Evolutionary conservation across 2,888 invertebrate species (phyloP).

Genomic region (Trichogramma evanescens): DNA sequence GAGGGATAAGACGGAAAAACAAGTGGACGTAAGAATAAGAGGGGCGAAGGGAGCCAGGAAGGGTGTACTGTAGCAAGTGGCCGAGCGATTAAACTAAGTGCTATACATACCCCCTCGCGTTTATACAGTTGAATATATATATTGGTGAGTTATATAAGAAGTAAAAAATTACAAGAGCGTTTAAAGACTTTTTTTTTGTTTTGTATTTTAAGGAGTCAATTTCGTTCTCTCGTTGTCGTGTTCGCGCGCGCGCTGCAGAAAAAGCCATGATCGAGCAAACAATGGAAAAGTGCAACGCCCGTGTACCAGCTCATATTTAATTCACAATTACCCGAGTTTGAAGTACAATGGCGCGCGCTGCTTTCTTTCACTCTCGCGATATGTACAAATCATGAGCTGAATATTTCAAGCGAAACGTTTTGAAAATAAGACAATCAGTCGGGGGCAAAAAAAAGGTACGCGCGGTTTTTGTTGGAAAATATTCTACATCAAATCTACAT

Average conservation of each 20-base stretch:
- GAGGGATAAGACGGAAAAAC: slow-evolving; percentile 45
- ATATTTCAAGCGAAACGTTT: background rate
- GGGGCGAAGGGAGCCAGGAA: slow-evolving; percentile 22
- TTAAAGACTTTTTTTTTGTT: slow-evolving; percentile 11
- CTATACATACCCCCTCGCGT: slow-evolving; percentile 27
- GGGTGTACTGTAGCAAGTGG: slow-evolving; percentile 20
- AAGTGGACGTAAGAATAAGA: slow-evolving; percentile 40
- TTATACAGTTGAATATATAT: slow-evolving; percentile 31
- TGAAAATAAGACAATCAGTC: background rate
- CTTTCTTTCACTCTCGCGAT: background rate
- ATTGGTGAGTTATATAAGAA: slow-evolving; percentile 40
- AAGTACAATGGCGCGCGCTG: slow-evolving; percentile 9
- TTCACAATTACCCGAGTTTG: slow-evolving; percentile 3
- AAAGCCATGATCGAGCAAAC: background rate
- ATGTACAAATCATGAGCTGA: background rate
- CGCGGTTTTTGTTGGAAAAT: background rate
- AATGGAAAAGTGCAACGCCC: background rate
- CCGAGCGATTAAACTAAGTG: slow-evolving; percentile 44
- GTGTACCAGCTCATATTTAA: background rate
- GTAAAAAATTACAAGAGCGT: slow-evolving; percentile 18
- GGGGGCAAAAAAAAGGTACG: background rate
- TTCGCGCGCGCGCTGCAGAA: background rate
- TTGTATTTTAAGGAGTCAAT: slow-evolving; percentile 27
- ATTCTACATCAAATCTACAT: slow-evolving; percentile 22
- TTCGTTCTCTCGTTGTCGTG: background rate